A percentile compares a stretch with the other conserved stretches of the same genome.
phyloP scores from a whole-genome alignment of 2,888 invertebrate genomes.

The Baronia brevicornis region DNA sequence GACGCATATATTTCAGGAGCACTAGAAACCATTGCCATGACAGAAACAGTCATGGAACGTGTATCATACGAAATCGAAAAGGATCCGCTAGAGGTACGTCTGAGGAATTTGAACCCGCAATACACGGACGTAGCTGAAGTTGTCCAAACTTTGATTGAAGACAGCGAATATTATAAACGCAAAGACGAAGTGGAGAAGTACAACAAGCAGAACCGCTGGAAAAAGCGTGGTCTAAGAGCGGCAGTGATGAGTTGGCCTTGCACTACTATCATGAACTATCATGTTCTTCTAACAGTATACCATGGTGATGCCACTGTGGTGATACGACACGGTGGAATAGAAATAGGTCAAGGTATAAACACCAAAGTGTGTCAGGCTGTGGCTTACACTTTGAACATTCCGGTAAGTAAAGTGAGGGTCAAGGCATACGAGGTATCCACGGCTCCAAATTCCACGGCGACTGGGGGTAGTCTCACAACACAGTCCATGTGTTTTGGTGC shows the following conservation, averaged over 20 bases:
- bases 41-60: slow-evolving; percentile 27
- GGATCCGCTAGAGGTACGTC: slow-evolving; percentile 20
- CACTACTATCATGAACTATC: slow-evolving; percentile 16
- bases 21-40: slow-evolving; percentile 77
- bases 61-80: slow-evolving; percentile 16
- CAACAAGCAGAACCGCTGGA: slow-evolving; percentile 81
- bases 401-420: slow-evolving; percentile 74
- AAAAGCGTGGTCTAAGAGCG: slow-evolving; percentile 78
- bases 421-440: slow-evolving; percentile 72
- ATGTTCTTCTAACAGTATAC: slow-evolving; percentile 44
- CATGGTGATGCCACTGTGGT: slow-evolving; percentile 79
- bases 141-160: slow-evolving; percentile 30
- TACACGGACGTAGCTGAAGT: slow-evolving; percentile 25
- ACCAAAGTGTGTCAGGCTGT: slow-evolving; percentile 84
- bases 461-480: slow-evolving; percentile 78
- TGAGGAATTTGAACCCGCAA: slow-evolving; percentile 16
- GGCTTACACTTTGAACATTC: slow-evolving; percentile 79
- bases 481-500: slow-evolving; percentile 78
- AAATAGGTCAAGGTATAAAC: slow-evolving; percentile 86
- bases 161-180: slow-evolving; percentile 66
- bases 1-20: slow-evolving; percentile 62
- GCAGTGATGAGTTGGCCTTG: slow-evolving; percentile 20
- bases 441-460: slow-evolving; percentile 70
- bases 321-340: slow-evolving; percentile 79
- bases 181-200: slow-evolving; percentile 62